phyloP scores from a whole-genome alignment of 2,113 vertebrate genomes.

The Petrocephalus microphthalmus region DNA sequence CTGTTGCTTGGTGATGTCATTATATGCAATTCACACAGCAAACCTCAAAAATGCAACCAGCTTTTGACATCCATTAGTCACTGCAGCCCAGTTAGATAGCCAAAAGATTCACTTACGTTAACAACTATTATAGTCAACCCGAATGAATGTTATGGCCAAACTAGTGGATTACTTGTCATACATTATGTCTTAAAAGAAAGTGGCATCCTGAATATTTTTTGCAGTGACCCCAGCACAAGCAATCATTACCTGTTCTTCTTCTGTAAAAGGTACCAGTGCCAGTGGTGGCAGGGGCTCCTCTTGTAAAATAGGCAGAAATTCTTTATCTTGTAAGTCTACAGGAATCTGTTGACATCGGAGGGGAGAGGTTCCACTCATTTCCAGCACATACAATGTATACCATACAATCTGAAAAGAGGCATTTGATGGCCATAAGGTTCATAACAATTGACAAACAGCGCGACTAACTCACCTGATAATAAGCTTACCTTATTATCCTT shows the following conservation, averaged over 20 bases:
- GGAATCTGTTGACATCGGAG: conserved; percentile 68
- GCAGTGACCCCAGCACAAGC: neutral
- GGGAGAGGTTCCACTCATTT: neutral
- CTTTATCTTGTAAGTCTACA: conserved; percentile 93
- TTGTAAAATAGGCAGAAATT: conserved; percentile 95
- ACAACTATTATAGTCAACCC: neutral
- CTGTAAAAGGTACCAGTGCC: conserved; percentile 96
- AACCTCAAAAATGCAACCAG: neutral
- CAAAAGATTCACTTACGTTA: neutral
- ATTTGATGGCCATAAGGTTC: neutral
- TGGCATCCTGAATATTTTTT: neutral
- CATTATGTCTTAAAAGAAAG: neutral
- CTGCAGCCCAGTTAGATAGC: neutral
- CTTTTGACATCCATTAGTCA: neutral
- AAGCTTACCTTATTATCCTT: conserved; percentile 90
- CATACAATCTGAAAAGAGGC: neutral
- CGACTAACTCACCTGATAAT: neutral
- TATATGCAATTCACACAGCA: neutral
- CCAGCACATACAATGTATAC: neutral
- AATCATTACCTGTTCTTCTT: conserved; percentile 88
- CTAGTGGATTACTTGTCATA: neutral
- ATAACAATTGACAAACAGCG: neutral
- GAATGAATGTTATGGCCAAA: neutral
- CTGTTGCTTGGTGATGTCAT: neutral
- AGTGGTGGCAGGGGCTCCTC: conserved; percentile 91